phyloP scores from a whole-genome alignment of 2,113 vertebrate genomes.

The Ceratotherium simum region DNA sequence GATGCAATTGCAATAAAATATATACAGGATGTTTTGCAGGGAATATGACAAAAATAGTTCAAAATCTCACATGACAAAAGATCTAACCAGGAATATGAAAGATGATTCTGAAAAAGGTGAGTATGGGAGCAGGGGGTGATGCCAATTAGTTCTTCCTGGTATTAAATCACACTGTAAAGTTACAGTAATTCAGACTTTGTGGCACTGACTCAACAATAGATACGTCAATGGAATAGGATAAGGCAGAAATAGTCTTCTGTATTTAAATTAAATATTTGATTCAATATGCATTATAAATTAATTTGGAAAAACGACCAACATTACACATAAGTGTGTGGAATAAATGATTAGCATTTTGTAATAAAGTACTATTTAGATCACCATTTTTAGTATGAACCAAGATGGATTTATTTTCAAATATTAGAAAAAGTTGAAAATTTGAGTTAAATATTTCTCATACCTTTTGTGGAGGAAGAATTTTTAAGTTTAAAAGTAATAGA shows the following conservation, averaged over 20 bases:
- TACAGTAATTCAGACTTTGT: not conserved
- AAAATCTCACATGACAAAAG: not conserved
- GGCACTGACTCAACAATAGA: not conserved
- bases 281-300: not conserved
- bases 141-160: not conserved
- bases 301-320: not conserved
- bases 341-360: not conserved
- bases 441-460: not conserved
- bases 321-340: not conserved
- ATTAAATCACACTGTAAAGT: not conserved
- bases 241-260: not conserved
- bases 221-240: not conserved
- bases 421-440: not conserved
- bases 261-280: slow-evolving; percentile 11
- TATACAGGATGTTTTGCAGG: not conserved
- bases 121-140: not conserved
- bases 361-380: not conserved
- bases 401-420: not conserved
- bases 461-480: not conserved
- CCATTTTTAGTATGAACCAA: not conserved
- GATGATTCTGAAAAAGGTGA: not conserved
- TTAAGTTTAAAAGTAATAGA: not conserved
- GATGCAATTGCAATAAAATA: not conserved
- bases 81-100: not conserved
- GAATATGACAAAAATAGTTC: not conserved